These are phyloP conservation scores for Carpatolechia fugitivella DNA, from an alignment of 2,888 invertebrate species.

Conservation along the genomic window DNA sequence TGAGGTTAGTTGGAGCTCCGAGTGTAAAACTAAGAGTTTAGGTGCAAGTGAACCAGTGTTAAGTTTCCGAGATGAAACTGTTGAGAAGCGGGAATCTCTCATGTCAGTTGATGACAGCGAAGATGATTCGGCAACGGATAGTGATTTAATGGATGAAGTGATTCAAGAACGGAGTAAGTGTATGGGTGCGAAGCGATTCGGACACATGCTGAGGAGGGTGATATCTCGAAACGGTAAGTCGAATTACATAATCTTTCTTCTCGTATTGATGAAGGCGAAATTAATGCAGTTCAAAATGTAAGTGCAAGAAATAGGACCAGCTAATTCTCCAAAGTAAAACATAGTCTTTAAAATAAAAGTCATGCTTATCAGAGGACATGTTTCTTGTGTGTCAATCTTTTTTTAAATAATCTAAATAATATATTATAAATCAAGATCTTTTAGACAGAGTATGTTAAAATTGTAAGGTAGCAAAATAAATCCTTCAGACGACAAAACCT, in stretches of 20 bases:
- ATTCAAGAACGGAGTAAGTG: conserved; percentile 66
- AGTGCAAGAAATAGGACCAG: too few species aligned
- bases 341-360: too few species aligned
- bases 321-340: too few species aligned
- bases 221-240: conserved; percentile 73
- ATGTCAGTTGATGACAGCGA: conserved; percentile 66
- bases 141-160: conserved; percentile 66
- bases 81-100: conserved; percentile 58
- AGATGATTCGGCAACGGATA: conserved; percentile 63
- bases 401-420: too few species aligned
- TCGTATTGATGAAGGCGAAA: too few species aligned
- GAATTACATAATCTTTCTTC: background rate
- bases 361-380: too few species aligned
- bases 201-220: conserved; percentile 65
- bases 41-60: conserved; percentile 71
- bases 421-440: too few species aligned
- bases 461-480: too few species aligned
- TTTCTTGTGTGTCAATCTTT: too few species aligned
- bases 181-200: conserved; percentile 68
- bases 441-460: too few species aligned
- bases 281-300: too few species aligned
- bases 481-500: background rate
- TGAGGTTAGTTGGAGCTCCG: conserved; percentile 52
- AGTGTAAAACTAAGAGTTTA: conserved; percentile 53
- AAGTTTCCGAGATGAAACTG: conserved; percentile 50